Evolutionary conservation across 2,888 invertebrate species (phyloP), one percentile per base, ranked within the genome.

Genomic region (Andricus curvator): DNA sequence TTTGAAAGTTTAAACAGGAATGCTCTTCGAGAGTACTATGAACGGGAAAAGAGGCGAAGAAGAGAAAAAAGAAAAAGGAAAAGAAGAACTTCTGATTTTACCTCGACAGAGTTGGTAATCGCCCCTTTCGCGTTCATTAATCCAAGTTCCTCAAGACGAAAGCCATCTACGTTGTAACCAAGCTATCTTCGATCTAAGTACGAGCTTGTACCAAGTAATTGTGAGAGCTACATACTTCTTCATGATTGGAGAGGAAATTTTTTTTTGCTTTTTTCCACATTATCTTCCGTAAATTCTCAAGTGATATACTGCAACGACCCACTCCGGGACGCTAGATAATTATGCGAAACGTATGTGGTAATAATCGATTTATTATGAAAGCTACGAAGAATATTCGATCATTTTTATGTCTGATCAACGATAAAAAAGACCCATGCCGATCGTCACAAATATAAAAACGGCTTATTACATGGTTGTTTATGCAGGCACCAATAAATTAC

Each of bases 1-100:
- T 56, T 56, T 56, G 56, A 56, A 56, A 56, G 56, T 56, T 56
- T n/a, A 56, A 56, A 56, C 56, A 56, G 56, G 56, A n/a, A 56
- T 56, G n/a, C 56, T 56, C n/a, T 11, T 56, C 9, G 4, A n/a
- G 56, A 11, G n/a, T 11, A 56, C n/a, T 56, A 56, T 56, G n/a
- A n/a, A n/a, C 56, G 11, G n/a, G 56, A 9, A 56, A 56, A 9
- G 56, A n/a, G 56, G 56, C n/a, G 56, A 17, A 56, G 56, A 20
- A 56, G 11, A 56, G n/a, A 56, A 56, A 56, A 9, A 56, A n/a
- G n/a, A 56, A 51, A 51, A 20, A 56, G 11, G n/a, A 17, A 11
- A 11, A n/a, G 56, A 3, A n/a, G n/a, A 56, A 56, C 56, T 56
- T 56, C n/a, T 56, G 56, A 56, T 56, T 56, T 56, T n/a, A 11